phyloP scores from a whole-genome alignment of 2,797 vertebrate species.

The Carcharodon carcharias region DNA sequence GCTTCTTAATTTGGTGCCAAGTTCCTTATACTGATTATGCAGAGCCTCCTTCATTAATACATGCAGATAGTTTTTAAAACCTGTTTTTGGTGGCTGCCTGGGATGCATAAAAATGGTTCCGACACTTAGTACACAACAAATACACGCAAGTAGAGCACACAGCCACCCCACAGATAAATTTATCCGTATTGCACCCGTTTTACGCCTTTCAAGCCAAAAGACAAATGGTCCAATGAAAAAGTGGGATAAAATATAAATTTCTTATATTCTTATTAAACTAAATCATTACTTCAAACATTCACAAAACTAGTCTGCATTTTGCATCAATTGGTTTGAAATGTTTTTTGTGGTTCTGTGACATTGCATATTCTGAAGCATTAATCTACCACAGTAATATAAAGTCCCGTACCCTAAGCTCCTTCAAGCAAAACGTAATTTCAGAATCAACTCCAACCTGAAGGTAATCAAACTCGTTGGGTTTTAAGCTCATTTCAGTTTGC shows the following conservation, averaged over 20 bases:
- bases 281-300: neutral
- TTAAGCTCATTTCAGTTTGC: slow-evolving; percentile 75
- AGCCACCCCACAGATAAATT: neutral
- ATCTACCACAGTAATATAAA: slow-evolving; percentile 28
- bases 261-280: neutral
- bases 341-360: neutral
- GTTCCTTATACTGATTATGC: too few relatives aligned
- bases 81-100: too few relatives aligned
- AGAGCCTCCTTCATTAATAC: too few relatives aligned
- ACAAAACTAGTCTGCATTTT: neutral
- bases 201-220: neutral
- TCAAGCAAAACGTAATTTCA: slow-evolving; percentile 88
- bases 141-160: too few relatives aligned
- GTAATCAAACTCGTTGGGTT: slow-evolving; percentile 81
- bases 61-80: too few relatives aligned
- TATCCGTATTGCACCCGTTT: neutral
- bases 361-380: neutral
- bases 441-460: slow-evolving; percentile 75
- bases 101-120: too few relatives aligned
- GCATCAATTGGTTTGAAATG: neutral
- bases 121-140: too few relatives aligned
- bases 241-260: neutral
- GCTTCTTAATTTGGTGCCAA: too few relatives aligned
- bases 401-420: slow-evolving; percentile 79
- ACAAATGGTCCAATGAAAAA: neutral